Percentiles rank a stretch among this genome's conserved stretches.
These are phyloP conservation scores for Trichomycterus rosablanca DNA, from an alignment of 2,113 vertebrate genomes.

Conservation along the genomic window DNA sequence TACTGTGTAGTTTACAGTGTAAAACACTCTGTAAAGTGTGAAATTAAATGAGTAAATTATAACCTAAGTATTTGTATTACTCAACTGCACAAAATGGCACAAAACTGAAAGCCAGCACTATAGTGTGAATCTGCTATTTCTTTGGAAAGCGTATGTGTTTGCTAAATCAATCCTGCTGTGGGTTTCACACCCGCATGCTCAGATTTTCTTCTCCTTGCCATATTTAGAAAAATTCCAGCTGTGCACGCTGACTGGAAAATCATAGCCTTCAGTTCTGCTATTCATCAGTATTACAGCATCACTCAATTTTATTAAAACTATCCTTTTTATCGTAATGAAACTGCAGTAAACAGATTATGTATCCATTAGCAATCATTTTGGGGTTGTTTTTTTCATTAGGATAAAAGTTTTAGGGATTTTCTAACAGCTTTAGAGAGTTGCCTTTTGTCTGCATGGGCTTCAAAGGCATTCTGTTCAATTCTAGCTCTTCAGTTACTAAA, in stretches of 20 bases:
- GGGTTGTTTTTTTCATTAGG: too few relatives aligned
- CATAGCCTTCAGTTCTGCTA: neutral
- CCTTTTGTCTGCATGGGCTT: neutral
- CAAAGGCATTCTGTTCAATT: neutral
- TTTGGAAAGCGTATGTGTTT: too few relatives aligned
- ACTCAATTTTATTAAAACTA: neutral
- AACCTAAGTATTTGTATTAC: too few relatives aligned
- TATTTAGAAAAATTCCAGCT: neutral
- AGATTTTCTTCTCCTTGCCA: neutral
- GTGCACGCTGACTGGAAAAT: neutral
- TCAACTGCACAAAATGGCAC: too few relatives aligned
- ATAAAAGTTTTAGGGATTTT: too few relatives aligned
- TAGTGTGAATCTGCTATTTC: too few relatives aligned
- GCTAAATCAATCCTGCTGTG: neutral
- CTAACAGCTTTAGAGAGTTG: too few relatives aligned
- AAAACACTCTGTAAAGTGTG: too few relatives aligned
- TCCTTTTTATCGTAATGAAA: conserved; percentile 19
- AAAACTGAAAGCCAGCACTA: too few relatives aligned
- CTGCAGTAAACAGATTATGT: neutral
- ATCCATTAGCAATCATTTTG: neutral
- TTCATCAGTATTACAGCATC: conserved; percentile 8
- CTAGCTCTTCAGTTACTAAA: too few relatives aligned
- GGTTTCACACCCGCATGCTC: neutral
- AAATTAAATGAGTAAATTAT: too few relatives aligned
- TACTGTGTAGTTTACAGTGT: too few relatives aligned